Evolutionary conservation across 2,888 invertebrate genomes (phyloP).

Genomic region (Pristionchus exspectatus): DNA sequence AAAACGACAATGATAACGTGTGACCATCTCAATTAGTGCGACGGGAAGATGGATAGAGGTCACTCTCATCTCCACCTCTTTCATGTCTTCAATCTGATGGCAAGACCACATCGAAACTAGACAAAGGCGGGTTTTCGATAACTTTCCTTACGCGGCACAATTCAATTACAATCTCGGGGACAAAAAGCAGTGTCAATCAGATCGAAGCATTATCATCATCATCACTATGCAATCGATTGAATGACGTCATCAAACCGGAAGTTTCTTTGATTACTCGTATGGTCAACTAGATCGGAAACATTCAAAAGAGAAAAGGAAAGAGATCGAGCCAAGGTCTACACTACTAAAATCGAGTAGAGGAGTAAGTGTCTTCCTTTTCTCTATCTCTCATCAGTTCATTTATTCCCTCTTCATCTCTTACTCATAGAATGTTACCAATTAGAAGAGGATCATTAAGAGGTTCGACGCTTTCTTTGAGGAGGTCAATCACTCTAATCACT

Average conservation of each 20-base stretch:
- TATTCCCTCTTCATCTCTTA: neutral
- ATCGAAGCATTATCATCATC: neutral
- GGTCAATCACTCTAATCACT: neutral
- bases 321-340: slow-evolving; percentile 41
- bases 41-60: slow-evolving; percentile 11
- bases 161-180: neutral
- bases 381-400: neutral
- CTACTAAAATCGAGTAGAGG: slow-evolving; percentile 34
- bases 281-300: neutral
- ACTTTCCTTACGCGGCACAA: neutral
- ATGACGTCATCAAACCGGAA: slow-evolving; percentile 11
- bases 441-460: slow-evolving; percentile 36
- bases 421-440: slow-evolving; percentile 24
- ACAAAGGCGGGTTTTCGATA: neutral
- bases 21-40: neutral
- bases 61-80: neutral
- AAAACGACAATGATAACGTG: neutral
- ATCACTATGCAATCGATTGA: slow-evolving; percentile 4
- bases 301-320: neutral
- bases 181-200: neutral
- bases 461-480: neutral
- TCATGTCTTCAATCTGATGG: neutral
- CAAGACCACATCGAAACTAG: neutral
- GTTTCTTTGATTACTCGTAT: neutral
- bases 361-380: neutral